phyloP scores from a whole-genome alignment of 1,140 invertebrate genomes.

The Calephelis nemesis region DNA sequence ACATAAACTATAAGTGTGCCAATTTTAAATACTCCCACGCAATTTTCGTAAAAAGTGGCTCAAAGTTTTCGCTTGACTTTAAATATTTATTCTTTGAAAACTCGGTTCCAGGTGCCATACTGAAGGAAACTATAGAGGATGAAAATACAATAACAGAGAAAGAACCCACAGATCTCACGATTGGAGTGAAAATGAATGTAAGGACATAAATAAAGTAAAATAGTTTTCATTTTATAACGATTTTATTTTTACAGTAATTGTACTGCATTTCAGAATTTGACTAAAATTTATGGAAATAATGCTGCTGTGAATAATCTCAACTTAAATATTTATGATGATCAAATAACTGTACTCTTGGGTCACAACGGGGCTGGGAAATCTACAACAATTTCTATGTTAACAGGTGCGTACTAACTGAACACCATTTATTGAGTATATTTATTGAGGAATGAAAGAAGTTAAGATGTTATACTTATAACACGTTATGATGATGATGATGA shows the following conservation, averaged over 20 bases:
- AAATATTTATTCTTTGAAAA: slow-evolving; percentile 2
- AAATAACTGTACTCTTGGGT: slow-evolving; percentile 88
- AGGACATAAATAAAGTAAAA: slow-evolving; percentile 28
- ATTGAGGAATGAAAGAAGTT: no score
- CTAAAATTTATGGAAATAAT: slow-evolving; percentile 73
- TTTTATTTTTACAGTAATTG: not conserved
- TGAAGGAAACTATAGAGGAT: slow-evolving; percentile 23
- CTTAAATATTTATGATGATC: slow-evolving; percentile 85
- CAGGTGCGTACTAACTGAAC: slow-evolving; percentile 73
- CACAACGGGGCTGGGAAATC: slow-evolving; percentile 82
- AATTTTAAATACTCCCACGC: no score
- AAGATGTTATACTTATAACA: no score
- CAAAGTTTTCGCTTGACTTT: not conserved
- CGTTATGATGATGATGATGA: no score
- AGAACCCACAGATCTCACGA: slow-evolving; percentile 41
- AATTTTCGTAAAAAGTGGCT: not conserved
- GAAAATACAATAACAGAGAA: slow-evolving; percentile 48
- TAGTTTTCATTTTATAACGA: no score
- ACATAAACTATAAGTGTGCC: no score
- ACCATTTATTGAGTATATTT: no score
- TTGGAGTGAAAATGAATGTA: slow-evolving; percentile 61
- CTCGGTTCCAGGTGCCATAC: slow-evolving; percentile 30
- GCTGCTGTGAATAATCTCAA: slow-evolving; percentile 85
- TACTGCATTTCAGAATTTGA: slow-evolving; percentile 62
- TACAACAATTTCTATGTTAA: slow-evolving; percentile 85